Evolutionary conservation across 2,113 vertebrate species (phyloP).

Genomic region (Atherinomorus stipes): DNA sequence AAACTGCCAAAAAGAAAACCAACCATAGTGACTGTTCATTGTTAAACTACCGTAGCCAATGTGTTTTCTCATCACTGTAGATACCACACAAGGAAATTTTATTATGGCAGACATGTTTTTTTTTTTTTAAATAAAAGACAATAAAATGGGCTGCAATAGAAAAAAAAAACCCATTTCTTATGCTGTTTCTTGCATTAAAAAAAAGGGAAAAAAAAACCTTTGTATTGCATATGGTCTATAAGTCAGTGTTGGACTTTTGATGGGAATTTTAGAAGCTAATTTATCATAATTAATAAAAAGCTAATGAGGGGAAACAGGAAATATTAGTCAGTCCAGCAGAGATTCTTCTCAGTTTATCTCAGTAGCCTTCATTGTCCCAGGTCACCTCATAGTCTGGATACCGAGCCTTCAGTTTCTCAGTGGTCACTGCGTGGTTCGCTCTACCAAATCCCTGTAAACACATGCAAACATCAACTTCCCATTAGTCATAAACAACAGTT

Average conservation of each 20-base stretch:
- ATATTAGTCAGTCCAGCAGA: slow-evolving; percentile 12
- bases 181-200: background rate
- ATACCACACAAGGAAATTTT: background rate
- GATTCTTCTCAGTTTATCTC: slow-evolving; percentile 49
- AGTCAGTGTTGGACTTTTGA: background rate
- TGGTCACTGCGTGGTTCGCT: slow-evolving; percentile 89
- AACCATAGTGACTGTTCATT: too few species aligned
- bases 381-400: slow-evolving; percentile 93
- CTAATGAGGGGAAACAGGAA: background rate
- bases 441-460: slow-evolving; percentile 90
- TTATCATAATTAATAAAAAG: background rate
- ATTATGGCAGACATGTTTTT: background rate
- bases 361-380: slow-evolving; percentile 95
- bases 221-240: background rate
- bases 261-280: background rate
- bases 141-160: background rate
- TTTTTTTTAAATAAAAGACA: slow-evolving; percentile 6
- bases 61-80: background rate
- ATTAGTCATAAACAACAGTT: slow-evolving; percentile 8
- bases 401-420: slow-evolving; percentile 87
- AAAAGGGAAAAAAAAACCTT: background rate
- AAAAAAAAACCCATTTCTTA: background rate
- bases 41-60: background rate
- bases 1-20: too few species aligned
- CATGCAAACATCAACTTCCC: slow-evolving; percentile 2